Percentiles rank a stretch among this genome's conserved stretches.
These are phyloP conservation scores for Dendronephthya gigantea DNA, from an alignment of 64 coral and sea anemone species.

Conservation along the genomic window DNA sequence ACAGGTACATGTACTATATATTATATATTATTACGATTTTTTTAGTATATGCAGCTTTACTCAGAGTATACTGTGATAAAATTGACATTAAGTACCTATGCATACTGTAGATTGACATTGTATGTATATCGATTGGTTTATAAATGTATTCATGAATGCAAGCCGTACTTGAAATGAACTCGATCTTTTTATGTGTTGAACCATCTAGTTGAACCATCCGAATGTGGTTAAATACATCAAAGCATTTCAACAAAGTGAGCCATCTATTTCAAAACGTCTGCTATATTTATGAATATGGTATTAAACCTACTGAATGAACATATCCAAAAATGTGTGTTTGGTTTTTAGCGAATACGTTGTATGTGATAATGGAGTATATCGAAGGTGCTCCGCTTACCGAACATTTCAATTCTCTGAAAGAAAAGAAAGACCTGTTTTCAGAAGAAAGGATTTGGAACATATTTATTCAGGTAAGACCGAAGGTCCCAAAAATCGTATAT, in stretches of 20 bases:
- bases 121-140: no score
- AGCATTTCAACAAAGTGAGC: constrained; percentile 96
- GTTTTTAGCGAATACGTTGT: constrained; percentile 78
- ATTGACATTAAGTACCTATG: no score
- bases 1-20: constrained; percentile 37
- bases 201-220: constrained; percentile 69
- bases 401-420: constrained; percentile 92
- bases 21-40: no score
- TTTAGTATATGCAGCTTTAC: no score
- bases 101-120: no score
- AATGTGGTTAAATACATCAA: constrained; percentile 90
- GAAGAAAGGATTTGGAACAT: constrained; percentile 96
- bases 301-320: background rate
- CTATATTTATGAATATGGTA: no score
- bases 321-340: background rate
- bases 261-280: no score
- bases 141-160: no score
- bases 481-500: no score
- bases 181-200: background rate
- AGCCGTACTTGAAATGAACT: no score
- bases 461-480: constrained; percentile 84
- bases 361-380: constrained; percentile 88
- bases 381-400: constrained; percentile 92
- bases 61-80: no score
- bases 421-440: constrained; percentile 67